Evolutionary conservation across 2,113 vertebrate genomes (phyloP), one percentile per base, ranked within the genome.

Genomic region (Etheostoma spectabile): DNA sequence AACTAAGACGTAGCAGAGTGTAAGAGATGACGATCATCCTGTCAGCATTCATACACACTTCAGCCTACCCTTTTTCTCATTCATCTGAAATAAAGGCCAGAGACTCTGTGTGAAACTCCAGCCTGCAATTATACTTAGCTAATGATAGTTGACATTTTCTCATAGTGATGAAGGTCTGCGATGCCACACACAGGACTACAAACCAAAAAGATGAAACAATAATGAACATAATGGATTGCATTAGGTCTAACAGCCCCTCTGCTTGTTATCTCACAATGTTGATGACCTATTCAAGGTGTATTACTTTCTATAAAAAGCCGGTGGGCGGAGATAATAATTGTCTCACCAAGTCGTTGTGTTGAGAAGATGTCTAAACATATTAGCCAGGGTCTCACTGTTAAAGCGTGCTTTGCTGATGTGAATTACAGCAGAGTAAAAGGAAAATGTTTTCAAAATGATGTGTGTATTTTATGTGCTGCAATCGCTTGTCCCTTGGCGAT

Each of bases 281-380:
- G 75, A 70, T 90, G 91, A 93, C 92, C 93, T 93, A 92, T 88
- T 93, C 92, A 71, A 92, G 88, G 90, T 88, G 86, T 72, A 81
- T 92, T 93, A 92, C 79, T 79, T 83, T 89, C 86, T 89, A 63
- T 76, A 74, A 80, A 83, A 83, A 86, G 84, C 79, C 82, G 87
- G 52, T 73, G 80, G 72, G 77, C 85, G 74, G 65, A 60, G 69
- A 67, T 67, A 68, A 69, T 74, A 79, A 88, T 82, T 69, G 68
- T 62, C 72, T 57, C 18, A 55, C 74, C 61, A 66, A 68, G 65
- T 79, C 19, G 53, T 46, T 82, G 59, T 19, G 70, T 55, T 75
- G 49, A 35, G 46, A 65, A 57, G 65, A 79, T 67, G 88, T 86
- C 90, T 64, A 42, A 74, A 65, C 16, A 27, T 77, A 81, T 93